These are phyloP conservation scores for Ifrita kowaldi DNA, from an alignment of 2,113 vertebrate species.

Conservation along the genomic window DNA sequence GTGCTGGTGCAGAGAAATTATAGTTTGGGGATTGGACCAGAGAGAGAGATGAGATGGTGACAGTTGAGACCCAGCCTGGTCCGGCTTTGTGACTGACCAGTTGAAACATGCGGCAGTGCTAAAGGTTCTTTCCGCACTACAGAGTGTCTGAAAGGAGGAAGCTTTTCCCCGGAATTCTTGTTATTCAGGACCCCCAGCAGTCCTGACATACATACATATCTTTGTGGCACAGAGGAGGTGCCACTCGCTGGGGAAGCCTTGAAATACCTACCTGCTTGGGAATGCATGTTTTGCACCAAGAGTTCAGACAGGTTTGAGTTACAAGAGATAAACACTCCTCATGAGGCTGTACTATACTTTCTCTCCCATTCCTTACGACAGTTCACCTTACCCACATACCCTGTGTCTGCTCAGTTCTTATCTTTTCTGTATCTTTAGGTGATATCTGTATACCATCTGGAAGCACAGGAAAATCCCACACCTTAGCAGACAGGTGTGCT, in stretches of 20 bases:
- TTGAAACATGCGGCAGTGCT: neutral
- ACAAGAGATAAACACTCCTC: neutral
- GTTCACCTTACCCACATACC: fast-evolving
- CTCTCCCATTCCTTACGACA: neutral
- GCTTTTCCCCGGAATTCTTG: neutral
- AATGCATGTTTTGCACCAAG: neutral
- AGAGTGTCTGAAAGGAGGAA: neutral
- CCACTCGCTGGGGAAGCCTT: neutral
- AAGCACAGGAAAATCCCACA: neutral
- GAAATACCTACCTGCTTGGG: neutral
- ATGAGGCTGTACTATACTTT: neutral
- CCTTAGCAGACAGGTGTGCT: neutral
- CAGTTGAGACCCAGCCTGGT: neutral
- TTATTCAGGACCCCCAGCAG: too few relatives aligned
- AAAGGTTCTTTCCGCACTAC: neutral
- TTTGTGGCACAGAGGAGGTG: neutral
- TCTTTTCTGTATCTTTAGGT: neutral
- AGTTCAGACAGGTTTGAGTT: neutral
- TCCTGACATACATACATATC: too few relatives aligned
- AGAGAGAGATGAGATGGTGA: neutral
- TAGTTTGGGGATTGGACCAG: neutral
- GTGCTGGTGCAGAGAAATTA: neutral
- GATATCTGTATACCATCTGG: neutral
- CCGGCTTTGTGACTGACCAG: neutral
- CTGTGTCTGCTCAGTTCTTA: neutral